Base-by-base conservation (phyloP, 2,888 invertebrate genomes). In the Caenorhabditis sinica region DNA sequence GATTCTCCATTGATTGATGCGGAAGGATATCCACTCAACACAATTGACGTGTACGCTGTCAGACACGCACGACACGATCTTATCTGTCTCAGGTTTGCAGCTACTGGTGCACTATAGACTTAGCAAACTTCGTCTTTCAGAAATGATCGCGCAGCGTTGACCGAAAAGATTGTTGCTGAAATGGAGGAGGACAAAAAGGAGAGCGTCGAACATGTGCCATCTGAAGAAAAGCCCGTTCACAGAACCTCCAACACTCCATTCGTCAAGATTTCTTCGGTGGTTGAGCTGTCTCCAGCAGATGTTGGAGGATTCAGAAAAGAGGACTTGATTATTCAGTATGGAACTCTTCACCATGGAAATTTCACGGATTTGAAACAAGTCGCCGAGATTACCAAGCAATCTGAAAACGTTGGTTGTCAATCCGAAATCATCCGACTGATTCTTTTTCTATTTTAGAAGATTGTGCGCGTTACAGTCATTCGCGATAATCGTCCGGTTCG, bases 21-120 rank as follows among this genome's bases (percentile, higher is more conserved):
- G 0, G 96, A 97, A 90, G 97, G 96, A 0, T 98, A 94, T 93
- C 98, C 98, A 0, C 94, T 97, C 56, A 95, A 95, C 88, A 96
- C 97, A 91, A 95, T 98, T 86, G 97, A 98, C 93, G 95, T 97
- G 0, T 96, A 96, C 93, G 96, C 96, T 94, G 96, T 97, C 0
- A 95, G 97, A 72, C 95, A 96, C 93, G 96, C 97, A 0, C 95
- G 98, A 63, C 96, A 97, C 91, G 95, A 95, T 91, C 96, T 98
- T 76, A 96, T 96, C 92, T 96, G 97, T 96, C 94, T 95, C 95
- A 66, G 66, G 66, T 66, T n/a, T 20, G 30, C 2, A 61, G 20
- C 11, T 11, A 6, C 4, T n/a, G 36, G 66, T 4, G n/a, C n/a
- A n/a, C n/a, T n/a, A n/a, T n/a, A n/a, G 1, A 2, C 28, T 58